Evolutionary conservation across 2,797 vertebrate genomes (phyloP), one percentile per base, ranked within the genome.

Genomic region (Clarias fuscus): DNA sequence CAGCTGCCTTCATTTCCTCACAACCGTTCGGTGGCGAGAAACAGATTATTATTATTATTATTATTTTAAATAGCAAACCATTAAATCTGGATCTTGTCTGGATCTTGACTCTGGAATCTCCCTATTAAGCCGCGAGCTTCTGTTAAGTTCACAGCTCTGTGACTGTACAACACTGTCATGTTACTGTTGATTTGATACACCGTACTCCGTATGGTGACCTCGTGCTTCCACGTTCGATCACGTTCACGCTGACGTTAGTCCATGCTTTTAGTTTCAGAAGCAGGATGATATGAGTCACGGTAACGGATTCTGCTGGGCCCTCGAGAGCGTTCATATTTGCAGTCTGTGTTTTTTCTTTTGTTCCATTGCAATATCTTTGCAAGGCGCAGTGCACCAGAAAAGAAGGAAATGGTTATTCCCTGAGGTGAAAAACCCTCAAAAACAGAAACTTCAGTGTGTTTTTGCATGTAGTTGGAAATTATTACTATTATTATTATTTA

Each of bases 331-430:
- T 64, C 53, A 2, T 24, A 58, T 68, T 61, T 77, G n/a, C 77
- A 84, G 85, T 56, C 65, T 76, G 78, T 24, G 70, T 70, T 78
- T 85, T 40, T 17, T 70, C 75, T 85, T 59, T n/a, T 37, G 37
- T 48, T 48, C 24, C 75, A 76, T 53, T 83, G 81, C 11, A 2
- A 53, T 56, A 30, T 75, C 33, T 76, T 33, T 76, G 84, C 84
- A 85, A 84, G 81, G 33, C 37, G 33, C 65, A 75, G 67, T 56
- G 75, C 82, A 72, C 70, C 88, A 83, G 70, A 88, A 86, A 76
- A 80, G 64, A 64, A 78, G 86, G 84, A 88, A 87, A 80, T 64
- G 59, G 68, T 37, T 72, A 58, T 76, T 85, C 78, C 72, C 84
- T 56, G 70, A 77, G 68, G 85, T 76, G 80, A 43, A 87, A 79